A percentile compares a stretch with the other conserved stretches of the same genome.
Conservation (phyloP, 2,888 invertebrate genomes). For the Lasioglossum malachurum region DNA sequence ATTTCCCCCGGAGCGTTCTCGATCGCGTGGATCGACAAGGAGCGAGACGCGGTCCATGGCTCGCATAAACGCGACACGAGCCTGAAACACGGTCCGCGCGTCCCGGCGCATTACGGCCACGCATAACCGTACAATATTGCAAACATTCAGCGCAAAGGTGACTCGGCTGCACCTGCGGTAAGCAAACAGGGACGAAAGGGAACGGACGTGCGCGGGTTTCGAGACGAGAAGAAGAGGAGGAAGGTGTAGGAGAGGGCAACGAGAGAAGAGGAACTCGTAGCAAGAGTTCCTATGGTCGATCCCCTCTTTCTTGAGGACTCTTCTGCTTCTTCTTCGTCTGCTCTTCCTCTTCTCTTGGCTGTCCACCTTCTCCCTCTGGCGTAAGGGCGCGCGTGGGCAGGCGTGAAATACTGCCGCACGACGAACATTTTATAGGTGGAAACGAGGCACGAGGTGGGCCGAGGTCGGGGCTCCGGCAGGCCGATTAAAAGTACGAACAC, state of each 20-base stretch:
- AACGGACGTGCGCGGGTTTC: background rate
- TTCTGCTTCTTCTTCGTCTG: background rate
- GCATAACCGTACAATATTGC: slow-evolving; percentile 79
- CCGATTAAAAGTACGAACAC: slow-evolving; percentile 76
- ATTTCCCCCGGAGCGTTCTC: slow-evolving; percentile 21
- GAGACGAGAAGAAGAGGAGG: background rate
- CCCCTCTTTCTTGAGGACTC: background rate
- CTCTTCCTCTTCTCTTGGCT: slow-evolving; percentile 1
- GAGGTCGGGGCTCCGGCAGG: slow-evolving; percentile 68
- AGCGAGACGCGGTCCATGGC: slow-evolving; percentile 36
- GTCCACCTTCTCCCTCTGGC: slow-evolving; percentile 51
- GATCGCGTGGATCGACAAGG: slow-evolving; percentile 12
- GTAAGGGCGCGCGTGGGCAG: slow-evolving; percentile 77
- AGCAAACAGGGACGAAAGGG: slow-evolving; percentile 16
- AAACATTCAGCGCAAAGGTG: slow-evolving; percentile 66
- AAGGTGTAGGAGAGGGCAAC: background rate
- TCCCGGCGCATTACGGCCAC: slow-evolving; percentile 72
- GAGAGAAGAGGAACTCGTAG: background rate
- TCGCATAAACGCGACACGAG: slow-evolving; percentile 73
- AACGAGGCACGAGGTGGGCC: slow-evolving; percentile 64
- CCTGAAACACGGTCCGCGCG: slow-evolving; percentile 73
- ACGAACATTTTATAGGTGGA: slow-evolving; percentile 73
- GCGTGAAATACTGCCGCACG: slow-evolving; percentile 79
- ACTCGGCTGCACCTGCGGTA: slow-evolving; percentile 71
- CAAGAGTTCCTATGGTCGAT: background rate